Percentiles rank a stretch among this genome's conserved stretches.
Conservation (phyloP, 2,113 vertebrate genomes). For the Aleadryas rufinucha region DNA sequence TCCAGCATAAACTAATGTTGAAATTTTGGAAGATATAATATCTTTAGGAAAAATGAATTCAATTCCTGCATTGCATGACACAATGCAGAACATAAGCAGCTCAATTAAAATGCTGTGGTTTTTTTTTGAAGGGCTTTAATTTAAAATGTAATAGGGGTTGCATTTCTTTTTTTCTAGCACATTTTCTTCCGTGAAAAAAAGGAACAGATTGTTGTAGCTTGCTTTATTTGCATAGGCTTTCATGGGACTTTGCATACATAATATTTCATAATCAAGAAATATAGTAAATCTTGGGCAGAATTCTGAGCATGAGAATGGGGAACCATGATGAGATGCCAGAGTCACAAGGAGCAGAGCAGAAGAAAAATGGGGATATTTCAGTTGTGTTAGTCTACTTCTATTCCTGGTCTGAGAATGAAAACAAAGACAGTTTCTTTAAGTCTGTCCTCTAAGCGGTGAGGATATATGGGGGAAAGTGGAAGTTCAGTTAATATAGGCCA, state of each 20-base stretch:
- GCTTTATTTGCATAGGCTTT: background rate
- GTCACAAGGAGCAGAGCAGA: background rate
- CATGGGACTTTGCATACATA: background rate
- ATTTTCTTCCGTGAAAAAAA: background rate
- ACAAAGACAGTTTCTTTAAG: background rate
- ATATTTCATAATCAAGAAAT: background rate
- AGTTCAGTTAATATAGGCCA: rapidly evolving
- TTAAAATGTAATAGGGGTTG: background rate
- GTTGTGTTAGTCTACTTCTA: background rate
- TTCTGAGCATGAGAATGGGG: background rate
- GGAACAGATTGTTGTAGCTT: background rate
- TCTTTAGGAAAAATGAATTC: constrained; percentile 2
- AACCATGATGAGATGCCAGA: background rate
- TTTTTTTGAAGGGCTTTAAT: background rate
- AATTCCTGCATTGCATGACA: background rate
- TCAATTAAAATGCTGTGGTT: background rate
- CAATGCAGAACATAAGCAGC: background rate
- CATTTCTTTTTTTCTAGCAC: background rate
- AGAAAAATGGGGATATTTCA: background rate
- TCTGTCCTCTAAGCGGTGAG: background rate
- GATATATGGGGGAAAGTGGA: rapidly evolving
- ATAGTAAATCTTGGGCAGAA: background rate
- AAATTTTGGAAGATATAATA: constrained; percentile 27
- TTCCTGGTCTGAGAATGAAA: background rate
- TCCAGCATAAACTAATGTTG: constrained; percentile 17